Evolutionary conservation across 2,888 invertebrate species (phyloP), one percentile per base, ranked within the genome.

Genomic region (Drosophila dives): DNA sequence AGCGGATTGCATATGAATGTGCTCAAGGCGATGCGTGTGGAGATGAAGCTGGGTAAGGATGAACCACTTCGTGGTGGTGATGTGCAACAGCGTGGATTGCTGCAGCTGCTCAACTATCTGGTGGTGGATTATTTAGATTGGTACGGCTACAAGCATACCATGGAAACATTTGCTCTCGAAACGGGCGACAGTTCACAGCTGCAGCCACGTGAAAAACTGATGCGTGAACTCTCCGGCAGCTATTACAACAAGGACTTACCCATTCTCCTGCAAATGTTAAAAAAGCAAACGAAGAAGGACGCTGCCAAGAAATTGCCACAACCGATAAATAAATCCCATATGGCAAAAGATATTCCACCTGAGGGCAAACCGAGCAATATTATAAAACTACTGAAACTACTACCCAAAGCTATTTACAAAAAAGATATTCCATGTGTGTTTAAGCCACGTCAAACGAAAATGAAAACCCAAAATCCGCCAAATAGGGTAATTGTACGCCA

Each of bases 51-150:
- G 3, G 33, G 45, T 11, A 45, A 38, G n/a, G 34, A 72, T 5
- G 62, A 61, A 0, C 56, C 77, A 0, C 72, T 86, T 15, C 66
- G 67, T 10, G 90, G 81, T 17, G 60, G 42, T 4, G 50, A 62
- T 40, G 1, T 61, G 20, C 15, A 23, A 8, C 59, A 68, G 54
- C 23, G 70, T 0, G 75, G 74, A 5, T 20, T 77, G 10, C n/a
- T 72, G 15, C 63, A 51, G 64, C 48, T 84, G 15, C 82, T 89
- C 2, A 83, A 86, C 26, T 83, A 91, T 94, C 68, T 93, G 20
- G 90, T 93, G 10, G 82, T 92, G 68, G 93, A 93, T 64, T 93
- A 92, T 64, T 83, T 93, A 1, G 73, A 90, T 36, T 93, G 92
- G 92, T 91, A 88, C 58, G 90, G 91, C 42, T 92, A 89, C 49